phyloP scores from a whole-genome alignment of 2,888 invertebrate genomes.

The Orthonychiurus folsomi region DNA sequence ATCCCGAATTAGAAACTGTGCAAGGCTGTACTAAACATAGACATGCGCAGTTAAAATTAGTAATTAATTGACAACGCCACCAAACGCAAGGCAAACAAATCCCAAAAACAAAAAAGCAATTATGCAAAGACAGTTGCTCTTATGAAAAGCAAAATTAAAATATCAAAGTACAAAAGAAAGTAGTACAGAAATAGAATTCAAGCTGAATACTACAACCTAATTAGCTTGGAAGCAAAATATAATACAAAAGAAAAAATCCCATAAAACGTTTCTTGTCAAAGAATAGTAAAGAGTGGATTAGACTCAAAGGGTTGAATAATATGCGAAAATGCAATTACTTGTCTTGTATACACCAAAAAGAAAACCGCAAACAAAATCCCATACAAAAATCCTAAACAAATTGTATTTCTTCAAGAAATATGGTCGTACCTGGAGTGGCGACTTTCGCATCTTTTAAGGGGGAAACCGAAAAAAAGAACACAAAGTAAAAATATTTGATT shows the following conservation, averaged over 20 bases:
- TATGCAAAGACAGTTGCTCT: not conserved
- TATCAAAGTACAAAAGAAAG: not conserved
- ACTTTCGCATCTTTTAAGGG: not conserved
- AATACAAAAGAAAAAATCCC: not conserved
- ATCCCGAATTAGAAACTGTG: too few species aligned
- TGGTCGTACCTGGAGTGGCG: not conserved
- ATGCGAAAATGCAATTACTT: too few species aligned
- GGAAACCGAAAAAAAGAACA: not conserved
- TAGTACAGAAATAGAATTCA: too few species aligned
- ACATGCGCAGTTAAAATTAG: constrained; percentile 1
- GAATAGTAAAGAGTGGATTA: not conserved
- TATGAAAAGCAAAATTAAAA: not conserved
- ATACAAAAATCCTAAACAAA: not conserved
- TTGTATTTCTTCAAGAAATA: not conserved
- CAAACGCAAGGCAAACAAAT: too few species aligned
- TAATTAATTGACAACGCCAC: too few species aligned
- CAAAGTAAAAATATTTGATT: not conserved
- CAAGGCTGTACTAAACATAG: too few species aligned
- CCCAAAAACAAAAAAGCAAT: too few species aligned
- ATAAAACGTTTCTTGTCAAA: not conserved
- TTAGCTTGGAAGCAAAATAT: not conserved
- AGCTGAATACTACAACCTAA: not conserved
- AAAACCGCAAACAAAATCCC: not conserved
- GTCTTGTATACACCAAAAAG: too few species aligned
- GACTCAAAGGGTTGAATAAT: too few species aligned